phyloP scores from a whole-genome alignment of 2,888 invertebrate species.

The Drosophila colorata region DNA sequence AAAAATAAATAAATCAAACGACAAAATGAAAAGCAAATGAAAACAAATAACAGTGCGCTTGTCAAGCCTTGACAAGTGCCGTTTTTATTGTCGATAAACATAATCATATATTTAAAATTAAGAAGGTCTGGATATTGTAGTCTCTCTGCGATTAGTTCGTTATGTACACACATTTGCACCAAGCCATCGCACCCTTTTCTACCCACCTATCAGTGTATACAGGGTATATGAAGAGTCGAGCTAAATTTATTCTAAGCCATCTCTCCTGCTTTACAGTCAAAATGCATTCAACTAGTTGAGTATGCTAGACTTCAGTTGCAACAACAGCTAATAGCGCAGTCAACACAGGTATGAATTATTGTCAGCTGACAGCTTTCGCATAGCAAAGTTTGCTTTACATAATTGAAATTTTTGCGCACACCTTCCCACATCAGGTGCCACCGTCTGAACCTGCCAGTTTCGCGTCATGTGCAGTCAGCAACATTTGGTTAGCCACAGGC shows the following conservation, averaged over 20 bases:
- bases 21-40: too few species aligned
- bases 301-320: not conserved
- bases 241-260: not conserved
- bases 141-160: too few species aligned
- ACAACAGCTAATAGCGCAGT: not conserved
- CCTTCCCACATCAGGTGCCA: not conserved
- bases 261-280: not conserved
- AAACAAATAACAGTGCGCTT: too few species aligned
- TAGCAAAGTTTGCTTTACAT: constrained; percentile 47
- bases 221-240: not conserved
- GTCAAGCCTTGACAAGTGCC: too few species aligned
- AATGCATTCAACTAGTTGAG: not conserved
- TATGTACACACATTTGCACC: too few species aligned
- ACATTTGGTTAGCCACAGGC: constrained; percentile 19
- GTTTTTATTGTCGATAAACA: too few species aligned
- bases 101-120: too few species aligned
- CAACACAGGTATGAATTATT: constrained; percentile 7
- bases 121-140: too few species aligned
- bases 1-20: too few species aligned
- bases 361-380: constrained; percentile 50
- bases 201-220: too few species aligned
- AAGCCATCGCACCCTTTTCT: too few species aligned
- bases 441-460: not conserved
- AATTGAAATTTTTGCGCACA: constrained; percentile 45
- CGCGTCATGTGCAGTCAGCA: not conserved